Evolutionary conservation across 1,140 invertebrate species (phyloP).

Genomic region (Mactra quadrangularis): DNA sequence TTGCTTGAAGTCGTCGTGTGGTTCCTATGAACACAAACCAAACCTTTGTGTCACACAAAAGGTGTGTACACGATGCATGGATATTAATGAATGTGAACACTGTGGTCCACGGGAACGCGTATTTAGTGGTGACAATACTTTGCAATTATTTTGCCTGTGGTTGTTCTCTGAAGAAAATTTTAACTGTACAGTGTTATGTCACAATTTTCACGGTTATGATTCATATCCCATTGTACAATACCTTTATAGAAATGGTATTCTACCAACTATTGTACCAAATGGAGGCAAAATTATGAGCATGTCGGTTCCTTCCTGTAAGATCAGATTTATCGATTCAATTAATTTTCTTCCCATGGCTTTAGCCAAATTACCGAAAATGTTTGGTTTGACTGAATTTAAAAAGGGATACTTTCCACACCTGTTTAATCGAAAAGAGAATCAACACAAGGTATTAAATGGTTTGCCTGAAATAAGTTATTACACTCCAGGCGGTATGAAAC

Average conservation of each 20-base stretch:
- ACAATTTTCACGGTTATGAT: conserved; percentile 30
- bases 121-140: neutral
- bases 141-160: conserved; percentile 6
- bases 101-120: neutral
- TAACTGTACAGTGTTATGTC: conserved; percentile 16
- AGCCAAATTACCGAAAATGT: conserved; percentile 22
- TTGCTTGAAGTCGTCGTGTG: neutral
- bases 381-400: conserved; percentile 23
- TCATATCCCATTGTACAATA: conserved; percentile 21
- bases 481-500: conserved; percentile 14
- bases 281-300: conserved; percentile 25
- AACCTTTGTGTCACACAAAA: conserved; percentile 54
- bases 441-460: neutral
- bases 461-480: conserved; percentile 26
- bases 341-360: conserved; percentile 38
- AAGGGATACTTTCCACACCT: conserved; percentile 54
- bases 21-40: neutral
- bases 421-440: conserved; percentile 41
- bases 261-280: too few species aligned
- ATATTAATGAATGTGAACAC: neutral
- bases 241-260: too few species aligned
- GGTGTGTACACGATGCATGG: conserved; percentile 15
- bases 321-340: conserved; percentile 31
- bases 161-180: conserved; percentile 39
- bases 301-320: conserved; percentile 14